Base-by-base conservation (phyloP, 2,113 vertebrate genomes). In the Acrocephalus arundinaceus region DNA sequence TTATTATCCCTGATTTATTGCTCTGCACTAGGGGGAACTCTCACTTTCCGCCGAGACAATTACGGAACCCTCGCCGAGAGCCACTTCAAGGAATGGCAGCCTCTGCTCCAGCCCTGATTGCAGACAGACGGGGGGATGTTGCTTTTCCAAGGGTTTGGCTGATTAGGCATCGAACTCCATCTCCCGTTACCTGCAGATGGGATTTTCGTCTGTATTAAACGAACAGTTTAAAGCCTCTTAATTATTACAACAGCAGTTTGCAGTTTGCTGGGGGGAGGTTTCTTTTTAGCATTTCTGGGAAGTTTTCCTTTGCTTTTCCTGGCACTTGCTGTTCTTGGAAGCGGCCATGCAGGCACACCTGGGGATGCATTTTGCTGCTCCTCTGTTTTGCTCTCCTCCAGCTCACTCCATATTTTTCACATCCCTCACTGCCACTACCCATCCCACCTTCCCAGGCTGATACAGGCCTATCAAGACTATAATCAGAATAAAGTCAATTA, bases 1-100 rank as follows among this genome's bases (percentile, higher is more conserved):
- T 98, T 98, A 98, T 97, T 97, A 97, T 97, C 97, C 35, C 5
- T 97, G 98, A 97, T 98, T 97, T 98, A 97, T 97, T 89, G 71
- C 24, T 78, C 96, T 95, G 97, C 97, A 94, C 96, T 96, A 94
- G 94, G 95, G 97, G 96, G 92, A 98, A 97, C 97, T 97, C 87
- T 35, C 91, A 67, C 97, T 97, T 97, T 98, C 95, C 30, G 37
- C 89, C 35, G 70, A 97, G 95, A 97, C 96, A 97, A 97, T 98
- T 97, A 97, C 24, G 4, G 88, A 97, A 84, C 94, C 95, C 95
- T 97, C 70, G 13, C 49, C 43, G 96, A 95, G 97, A 97, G 96
- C 71, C 90, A 94, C 96, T 98, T 95, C n/a, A 97, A 97, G 97
- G 94, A 65, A 52, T 45, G n/a, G 7, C 94, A 87, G 91, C 89